phyloP scores from a whole-genome alignment of 2,888 invertebrate genomes.

The Chrysotoxum bicinctum region DNA sequence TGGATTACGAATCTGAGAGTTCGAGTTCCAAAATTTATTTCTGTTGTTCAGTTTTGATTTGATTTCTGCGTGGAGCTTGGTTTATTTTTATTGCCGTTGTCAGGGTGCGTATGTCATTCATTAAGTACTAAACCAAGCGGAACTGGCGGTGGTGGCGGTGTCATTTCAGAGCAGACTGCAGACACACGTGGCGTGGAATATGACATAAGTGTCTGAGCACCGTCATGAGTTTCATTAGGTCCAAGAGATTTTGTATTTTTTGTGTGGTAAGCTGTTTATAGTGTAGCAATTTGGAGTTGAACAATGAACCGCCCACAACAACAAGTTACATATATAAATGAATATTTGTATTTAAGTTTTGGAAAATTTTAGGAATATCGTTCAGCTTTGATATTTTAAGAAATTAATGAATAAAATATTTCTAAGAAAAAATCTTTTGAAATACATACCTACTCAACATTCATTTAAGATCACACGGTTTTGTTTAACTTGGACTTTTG shows the following conservation, averaged over 20 bases:
- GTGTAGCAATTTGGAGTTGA: constrained; percentile 28
- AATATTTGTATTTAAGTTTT: background rate
- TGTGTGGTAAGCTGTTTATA: constrained; percentile 3
- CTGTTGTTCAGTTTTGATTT: constrained; percentile 49
- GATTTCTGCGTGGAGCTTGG: constrained; percentile 54
- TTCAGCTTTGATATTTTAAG: too few species aligned
- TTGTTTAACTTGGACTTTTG: too few species aligned
- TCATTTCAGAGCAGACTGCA: constrained; percentile 5
- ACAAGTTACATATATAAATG: background rate
- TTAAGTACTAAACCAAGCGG: constrained; percentile 47
- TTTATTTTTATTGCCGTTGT: constrained; percentile 29
- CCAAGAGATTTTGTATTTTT: background rate
- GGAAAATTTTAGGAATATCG: too few species aligned
- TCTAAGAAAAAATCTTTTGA: too few species aligned
- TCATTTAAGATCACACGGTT: too few species aligned
- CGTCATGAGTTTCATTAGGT: constrained; percentile 11
- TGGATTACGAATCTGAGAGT: background rate
- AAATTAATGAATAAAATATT: too few species aligned
- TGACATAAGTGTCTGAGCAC: constrained; percentile 61
- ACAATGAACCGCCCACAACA: constrained; percentile 59
- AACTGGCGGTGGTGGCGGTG: constrained; percentile 19
- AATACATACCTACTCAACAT: too few species aligned
- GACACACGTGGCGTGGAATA: constrained; percentile 67
- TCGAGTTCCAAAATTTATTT: constrained; percentile 58
- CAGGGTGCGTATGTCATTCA: constrained; percentile 65